Conservation (phyloP, 1,140 invertebrate genomes). For the Lethrus apterus region DNA sequence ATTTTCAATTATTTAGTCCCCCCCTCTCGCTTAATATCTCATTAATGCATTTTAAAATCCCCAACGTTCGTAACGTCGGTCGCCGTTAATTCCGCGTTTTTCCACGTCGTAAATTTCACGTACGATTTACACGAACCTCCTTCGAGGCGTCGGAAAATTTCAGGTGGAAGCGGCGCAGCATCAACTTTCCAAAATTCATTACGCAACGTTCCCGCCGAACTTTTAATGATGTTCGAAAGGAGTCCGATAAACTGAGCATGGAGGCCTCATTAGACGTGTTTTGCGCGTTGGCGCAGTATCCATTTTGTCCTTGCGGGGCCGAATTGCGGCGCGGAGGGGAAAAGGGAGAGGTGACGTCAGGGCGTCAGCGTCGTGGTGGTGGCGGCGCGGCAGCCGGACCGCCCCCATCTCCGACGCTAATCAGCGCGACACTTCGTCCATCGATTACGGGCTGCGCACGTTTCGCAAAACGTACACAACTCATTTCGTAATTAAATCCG, state of each 20-base stretch:
- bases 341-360: constrained; percentile 24
- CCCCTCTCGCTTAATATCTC: too few species aligned
- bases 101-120: too few species aligned
- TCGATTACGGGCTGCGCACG: constrained; percentile 28
- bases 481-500: not conserved
- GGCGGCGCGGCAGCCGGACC: constrained; percentile 27
- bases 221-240: constrained; percentile 16
- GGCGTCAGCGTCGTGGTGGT: constrained; percentile 19
- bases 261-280: constrained; percentile 7
- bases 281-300: constrained; percentile 22
- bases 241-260: constrained; percentile 14
- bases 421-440: constrained; percentile 33
- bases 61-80: too few species aligned
- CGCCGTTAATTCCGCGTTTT: too few species aligned
- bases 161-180: too few species aligned
- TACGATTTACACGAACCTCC: too few species aligned
- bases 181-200: too few species aligned
- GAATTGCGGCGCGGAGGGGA: constrained; percentile 6
- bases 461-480: too few species aligned
- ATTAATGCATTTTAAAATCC: too few species aligned
- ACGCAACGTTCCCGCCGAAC: too few species aligned
- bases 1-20: too few species aligned
- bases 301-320: constrained; percentile 26
- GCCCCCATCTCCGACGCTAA: constrained; percentile 30
- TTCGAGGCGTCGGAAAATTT: too few species aligned